Base-by-base conservation (phyloP, 2,113 vertebrate genomes). In the Ramphastos sulfuratus region DNA sequence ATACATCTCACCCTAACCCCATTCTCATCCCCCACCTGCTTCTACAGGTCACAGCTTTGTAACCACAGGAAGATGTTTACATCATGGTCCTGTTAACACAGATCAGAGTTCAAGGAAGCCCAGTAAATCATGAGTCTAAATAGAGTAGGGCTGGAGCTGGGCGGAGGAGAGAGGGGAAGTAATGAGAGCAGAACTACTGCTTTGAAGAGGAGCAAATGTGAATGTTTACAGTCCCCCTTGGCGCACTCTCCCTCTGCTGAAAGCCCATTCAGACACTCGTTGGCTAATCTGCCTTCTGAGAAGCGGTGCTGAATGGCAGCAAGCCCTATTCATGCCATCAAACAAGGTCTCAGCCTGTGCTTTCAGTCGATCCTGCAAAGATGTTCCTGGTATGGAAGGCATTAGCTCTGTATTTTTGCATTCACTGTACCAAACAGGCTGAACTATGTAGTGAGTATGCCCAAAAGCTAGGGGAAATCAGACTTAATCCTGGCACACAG, bases 81-180 rank as follows among this genome's bases (percentile, higher is more conserved):
- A 89, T 81, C 82, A 27, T 13, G 42, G 76, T 58, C 89, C 84
- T 82, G 71, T 15, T 90, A 92, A 95, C 93, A 82, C 4, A 42
- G 93, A 93, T 92, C 95, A 96, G 85, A 93, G 97, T 93, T 97
- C 97, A 96, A 94, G 94, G 96, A 91, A 95, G 89, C 52, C 86
- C 84, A 95, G 94, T 97, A 97, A 96, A 97, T 96, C 94, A 94
- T 42, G 72, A 92, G 59, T 60, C 60, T 79, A 95, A 97, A 95
- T 70, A 93, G 87, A 52, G 93, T 11, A 87, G 71, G 48, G 73
- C 48, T 83, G 75, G 82, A 74, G 73, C 54, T 1, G 4, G 60
- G 72, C 1, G 3, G 46, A 90, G 54, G 35, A 87, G 72, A 89
- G 89, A 69, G 55, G 81, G 67, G 69, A 81, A 82, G 58, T 79